phyloP scores from a whole-genome alignment of 2,797 vertebrate species.

The Siniperca undulata region DNA sequence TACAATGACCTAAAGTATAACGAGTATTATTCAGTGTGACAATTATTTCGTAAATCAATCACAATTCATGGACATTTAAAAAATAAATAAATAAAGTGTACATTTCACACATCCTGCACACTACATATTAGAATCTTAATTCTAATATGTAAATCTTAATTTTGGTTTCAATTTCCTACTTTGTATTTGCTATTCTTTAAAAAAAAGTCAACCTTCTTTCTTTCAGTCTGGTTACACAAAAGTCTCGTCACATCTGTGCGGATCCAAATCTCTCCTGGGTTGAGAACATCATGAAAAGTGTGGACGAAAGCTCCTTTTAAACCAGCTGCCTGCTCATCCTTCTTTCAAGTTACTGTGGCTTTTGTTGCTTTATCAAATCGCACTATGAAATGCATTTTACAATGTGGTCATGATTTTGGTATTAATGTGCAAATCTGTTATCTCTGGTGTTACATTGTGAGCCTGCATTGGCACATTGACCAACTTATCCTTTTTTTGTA shows the following conservation, averaged over 20 bases:
- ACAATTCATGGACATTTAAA: background rate
- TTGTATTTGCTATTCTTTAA: background rate
- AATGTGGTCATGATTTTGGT: background rate
- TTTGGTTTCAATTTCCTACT: background rate
- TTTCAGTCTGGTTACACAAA: conserved; percentile 57
- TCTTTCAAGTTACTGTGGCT: background rate
- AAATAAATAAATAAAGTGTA: background rate
- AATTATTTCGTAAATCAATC: background rate
- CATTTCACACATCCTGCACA: background rate
- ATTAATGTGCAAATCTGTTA: background rate
- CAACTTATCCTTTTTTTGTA: background rate
- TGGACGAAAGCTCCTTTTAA: conserved; percentile 27
- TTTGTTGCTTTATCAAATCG: background rate
- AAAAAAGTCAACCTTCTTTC: background rate
- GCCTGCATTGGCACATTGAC: background rate
- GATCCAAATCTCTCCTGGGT: conserved; percentile 49
- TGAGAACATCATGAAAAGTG: background rate
- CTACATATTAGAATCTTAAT: background rate
- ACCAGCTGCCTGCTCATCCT: background rate
- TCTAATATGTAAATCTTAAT: background rate
- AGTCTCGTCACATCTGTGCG: conserved; percentile 29
- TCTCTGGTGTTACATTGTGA: background rate
- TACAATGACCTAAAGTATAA: background rate
- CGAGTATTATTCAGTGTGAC: background rate
- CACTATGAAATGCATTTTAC: background rate